Conservation (phyloP, 2,113 vertebrate species). For the Solea solea region DNA sequence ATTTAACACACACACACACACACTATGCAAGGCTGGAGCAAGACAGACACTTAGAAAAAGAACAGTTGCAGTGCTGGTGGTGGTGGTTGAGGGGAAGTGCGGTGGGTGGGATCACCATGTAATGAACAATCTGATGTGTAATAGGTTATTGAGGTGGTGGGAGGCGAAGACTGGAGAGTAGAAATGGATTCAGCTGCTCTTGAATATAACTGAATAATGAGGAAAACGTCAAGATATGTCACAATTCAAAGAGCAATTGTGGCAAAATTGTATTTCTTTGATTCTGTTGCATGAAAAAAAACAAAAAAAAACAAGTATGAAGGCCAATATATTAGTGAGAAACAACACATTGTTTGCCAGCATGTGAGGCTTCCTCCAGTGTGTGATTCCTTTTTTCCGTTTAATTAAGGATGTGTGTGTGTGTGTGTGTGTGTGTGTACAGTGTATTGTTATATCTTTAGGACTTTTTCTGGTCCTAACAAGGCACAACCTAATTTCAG, state of each 20-base stretch:
- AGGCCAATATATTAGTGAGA: constrained; percentile 64
- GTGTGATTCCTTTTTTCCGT: constrained; percentile 61
- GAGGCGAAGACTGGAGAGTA: constrained; percentile 45
- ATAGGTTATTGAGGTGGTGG: constrained; percentile 70
- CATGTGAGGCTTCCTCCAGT: constrained; percentile 51
- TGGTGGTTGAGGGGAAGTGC: no score
- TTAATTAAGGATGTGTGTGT: constrained; percentile 69
- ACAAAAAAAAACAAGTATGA: constrained; percentile 42
- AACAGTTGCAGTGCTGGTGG: constrained; percentile 15
- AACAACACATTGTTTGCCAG: constrained; percentile 68
- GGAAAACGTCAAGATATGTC: constrained; percentile 49
- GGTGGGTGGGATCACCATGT: constrained; percentile 18
- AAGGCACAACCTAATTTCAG: no score
- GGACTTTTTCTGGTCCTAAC: no score
- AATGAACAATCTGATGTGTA: constrained; percentile 72
- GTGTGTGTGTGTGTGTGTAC: neutral
- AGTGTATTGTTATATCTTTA: no score
- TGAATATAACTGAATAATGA: constrained; percentile 66
- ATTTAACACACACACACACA: constrained; percentile 28
- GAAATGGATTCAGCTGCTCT: constrained; percentile 65
- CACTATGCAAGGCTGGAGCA: constrained; percentile 51
- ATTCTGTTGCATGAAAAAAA: constrained; percentile 44
- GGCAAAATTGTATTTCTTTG: constrained; percentile 62
- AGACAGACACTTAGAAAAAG: constrained; percentile 49
- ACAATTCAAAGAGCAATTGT: constrained; percentile 64